Conservation (phyloP, 2,113 vertebrate genomes). For the Eonycteris spelaea region DNA sequence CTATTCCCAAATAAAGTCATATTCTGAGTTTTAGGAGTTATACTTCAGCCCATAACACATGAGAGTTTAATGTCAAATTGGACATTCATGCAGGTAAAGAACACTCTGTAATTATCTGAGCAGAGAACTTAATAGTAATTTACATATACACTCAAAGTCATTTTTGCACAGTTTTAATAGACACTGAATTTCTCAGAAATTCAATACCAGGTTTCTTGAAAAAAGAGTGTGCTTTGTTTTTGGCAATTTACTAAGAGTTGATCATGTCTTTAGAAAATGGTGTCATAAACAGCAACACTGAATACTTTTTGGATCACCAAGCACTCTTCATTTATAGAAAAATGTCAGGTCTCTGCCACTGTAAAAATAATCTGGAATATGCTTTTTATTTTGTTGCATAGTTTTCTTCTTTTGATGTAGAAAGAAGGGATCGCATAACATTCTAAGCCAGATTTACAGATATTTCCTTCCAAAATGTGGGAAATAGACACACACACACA, state of each 20-base stretch:
- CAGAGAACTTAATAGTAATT: not conserved
- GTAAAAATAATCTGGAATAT: not conserved
- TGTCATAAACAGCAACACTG: not conserved
- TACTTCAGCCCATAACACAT: not conserved
- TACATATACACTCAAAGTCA: not conserved
- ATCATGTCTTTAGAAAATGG: not conserved
- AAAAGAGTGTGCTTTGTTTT: not conserved
- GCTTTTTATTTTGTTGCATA: not conserved
- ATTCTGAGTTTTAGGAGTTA: not conserved
- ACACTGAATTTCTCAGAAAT: not conserved
- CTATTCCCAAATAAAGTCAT: not conserved
- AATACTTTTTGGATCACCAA: not conserved
- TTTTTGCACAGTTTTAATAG: slow-evolving; percentile 8
- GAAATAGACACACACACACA: not conserved
- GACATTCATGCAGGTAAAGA: not conserved
- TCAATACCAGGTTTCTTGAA: not conserved
- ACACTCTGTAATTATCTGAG: not conserved
- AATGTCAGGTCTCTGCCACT: not conserved
- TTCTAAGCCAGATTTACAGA: not conserved
- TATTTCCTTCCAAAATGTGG: not conserved
- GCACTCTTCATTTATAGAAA: not conserved
- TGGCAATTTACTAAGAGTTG: not conserved
- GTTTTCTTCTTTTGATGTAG: not conserved
- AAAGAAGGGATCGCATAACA: not conserved
- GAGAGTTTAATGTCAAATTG: not conserved